Base-by-base conservation (phyloP, 2,797 vertebrate genomes). In the Propithecus deckenii region DNA sequence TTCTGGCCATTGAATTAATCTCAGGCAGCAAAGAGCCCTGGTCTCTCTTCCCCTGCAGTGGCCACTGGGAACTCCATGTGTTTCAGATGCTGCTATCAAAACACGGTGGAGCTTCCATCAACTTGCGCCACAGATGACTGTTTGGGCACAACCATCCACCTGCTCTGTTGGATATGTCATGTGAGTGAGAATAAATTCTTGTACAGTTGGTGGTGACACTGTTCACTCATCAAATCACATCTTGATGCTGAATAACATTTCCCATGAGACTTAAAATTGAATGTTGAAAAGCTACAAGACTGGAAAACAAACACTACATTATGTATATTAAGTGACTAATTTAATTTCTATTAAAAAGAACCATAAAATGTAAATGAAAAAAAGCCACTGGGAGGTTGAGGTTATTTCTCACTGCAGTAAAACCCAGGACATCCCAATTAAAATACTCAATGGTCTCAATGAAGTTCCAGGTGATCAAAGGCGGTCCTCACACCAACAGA, bases 281-380 rank as follows among this genome's bases (percentile, higher is more conserved):
- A 96, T 95, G 79, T 93, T 83, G 81, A 87, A 94, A 98, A 97
- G 74, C 95, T 97, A 41, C 94, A 96, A 97, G 97, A 96, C 98
- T 97, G 96, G 97, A 97, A 98, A 98, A 92, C 23, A 95, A 92
- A 96, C 61, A 76, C 95, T 97, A 86, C 95, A 17, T 98, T 98
- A 97, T 98, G 97, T 98, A 98, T 97, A 98, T 98, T 96, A 98
- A 97, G 97, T 97, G 97, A 98, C 97, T 98, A 98, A 98, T 38
- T 38, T 38, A 38, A 38, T 98, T 98, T 98, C 97, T 98, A 97
- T 99, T 99, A 98, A 98, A 98, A 97, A 98, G 96, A 98, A 95
- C 86, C 89, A 84, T 94, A 96, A 98, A 96, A 94, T 75, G 18
- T 97, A 97, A 94, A 96, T 97, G 95, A 97, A 96, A 4, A 38